Base-by-base conservation (phyloP, 2,888 invertebrate genomes). In the Drosophila atroscutellata region DNA sequence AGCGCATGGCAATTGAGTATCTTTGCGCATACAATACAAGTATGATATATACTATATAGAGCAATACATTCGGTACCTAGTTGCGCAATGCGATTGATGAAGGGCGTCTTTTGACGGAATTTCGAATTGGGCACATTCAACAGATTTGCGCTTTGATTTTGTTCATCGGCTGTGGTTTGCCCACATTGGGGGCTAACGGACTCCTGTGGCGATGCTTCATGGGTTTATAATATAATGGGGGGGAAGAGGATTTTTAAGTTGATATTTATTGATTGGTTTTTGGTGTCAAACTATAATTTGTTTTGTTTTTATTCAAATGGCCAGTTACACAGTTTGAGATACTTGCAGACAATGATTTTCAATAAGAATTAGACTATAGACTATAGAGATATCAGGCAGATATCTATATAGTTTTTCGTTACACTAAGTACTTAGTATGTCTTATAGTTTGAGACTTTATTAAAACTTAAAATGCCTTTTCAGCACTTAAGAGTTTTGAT, bases 71-170 rank as follows among this genome's bases (percentile, higher is more conserved):
- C 70, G 86, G 86, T 92, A 92, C 92, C 92, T 92, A 92, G 90
- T 90, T 92, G 89, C 83, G 91, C 90, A 81, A 92, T 91, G 77
- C 92, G 91, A 82, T 91, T 92, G 91, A 92, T 91, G 86, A 91
- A 89, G 58, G 92, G 92, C 81, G 88, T 91, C 84, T 91, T 92
- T 82, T 91, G 92, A 83, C 92, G 92, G 72, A 91, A 92, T 81
- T 90, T 92, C 75, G 81, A 81, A 76, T 65, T 79, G 77, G 89
- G 78, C 69, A 86, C 75, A 80, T 78, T 79, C 83, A 79, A 75
- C 75, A 80, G 72, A 80, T 75, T 81, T 76, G 78, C 75, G 72
- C 80, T 81, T 66, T 71, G 76, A 81, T 81, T 79, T 71, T 86
- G 83, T 68, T 81, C 76, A 74, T 75, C 77, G 66, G 69, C 74